Evolutionary conservation across 2,113 vertebrate species (phyloP).

Genomic region (Eulemur rufifrons): DNA sequence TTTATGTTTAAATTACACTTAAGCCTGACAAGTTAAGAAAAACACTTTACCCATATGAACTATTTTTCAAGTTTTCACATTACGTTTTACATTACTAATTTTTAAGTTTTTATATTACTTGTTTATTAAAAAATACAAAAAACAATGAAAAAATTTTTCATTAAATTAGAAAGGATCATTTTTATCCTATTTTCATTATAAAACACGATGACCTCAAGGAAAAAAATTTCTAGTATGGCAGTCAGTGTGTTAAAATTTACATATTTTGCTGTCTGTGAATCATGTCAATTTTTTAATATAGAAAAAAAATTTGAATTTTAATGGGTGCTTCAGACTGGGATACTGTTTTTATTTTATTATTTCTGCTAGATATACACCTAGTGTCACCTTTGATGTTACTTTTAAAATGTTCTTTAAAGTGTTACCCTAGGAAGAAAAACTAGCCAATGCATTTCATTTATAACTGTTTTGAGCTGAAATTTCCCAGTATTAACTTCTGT

Average conservation of each 20-base stretch:
- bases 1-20: too few relatives aligned
- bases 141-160: too few relatives aligned
- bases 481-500: not conserved
- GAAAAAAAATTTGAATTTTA: not conserved
- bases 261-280: not conserved
- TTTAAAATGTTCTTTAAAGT: slow-evolving; percentile 40
- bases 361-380: not conserved
- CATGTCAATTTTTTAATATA: not conserved
- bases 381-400: not conserved
- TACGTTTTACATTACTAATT: too few relatives aligned
- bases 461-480: slow-evolving; percentile 16
- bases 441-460: slow-evolving; percentile 5
- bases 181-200: too few relatives aligned
- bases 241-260: not conserved
- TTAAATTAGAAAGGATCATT: too few relatives aligned
- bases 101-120: too few relatives aligned
- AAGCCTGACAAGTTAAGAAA: too few relatives aligned
- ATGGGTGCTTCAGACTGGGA: not conserved
- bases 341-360: not conserved
- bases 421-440: not conserved
- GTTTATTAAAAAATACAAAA: too few relatives aligned
- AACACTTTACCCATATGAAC: too few relatives aligned
- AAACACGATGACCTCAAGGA: too few relatives aligned
- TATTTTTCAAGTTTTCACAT: too few relatives aligned
- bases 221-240: too few relatives aligned